Percentiles rank a stretch among this genome's conserved stretches.
phyloP scores from a whole-genome alignment of 1,140 invertebrate genomes.

The Caenorhabditis inopinata region DNA sequence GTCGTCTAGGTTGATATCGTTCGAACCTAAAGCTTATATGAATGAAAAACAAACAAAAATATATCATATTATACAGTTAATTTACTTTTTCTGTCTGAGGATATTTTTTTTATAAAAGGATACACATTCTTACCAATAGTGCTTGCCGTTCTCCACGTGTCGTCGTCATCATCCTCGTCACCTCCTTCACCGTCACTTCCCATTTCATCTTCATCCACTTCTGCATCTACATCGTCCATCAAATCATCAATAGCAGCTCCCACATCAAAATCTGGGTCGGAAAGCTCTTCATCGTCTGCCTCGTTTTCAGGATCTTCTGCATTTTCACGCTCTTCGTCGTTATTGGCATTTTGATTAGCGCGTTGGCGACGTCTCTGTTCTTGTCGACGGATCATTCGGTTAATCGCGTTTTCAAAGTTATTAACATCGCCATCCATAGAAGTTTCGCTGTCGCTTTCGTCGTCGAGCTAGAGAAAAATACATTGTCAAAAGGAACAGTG shows the following conservation, averaged over 20 bases:
- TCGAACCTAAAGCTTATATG: not conserved
- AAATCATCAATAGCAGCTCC: not conserved
- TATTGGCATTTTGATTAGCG: not conserved
- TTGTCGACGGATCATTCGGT: not conserved
- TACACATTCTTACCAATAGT: not conserved
- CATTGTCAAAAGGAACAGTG: no score
- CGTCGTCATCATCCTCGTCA: not conserved
- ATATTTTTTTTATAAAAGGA: no score
- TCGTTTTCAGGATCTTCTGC: not conserved
- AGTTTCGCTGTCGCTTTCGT: not conserved
- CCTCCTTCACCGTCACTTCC: not conserved
- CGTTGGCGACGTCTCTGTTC: not conserved
- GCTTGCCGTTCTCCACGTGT: not conserved
- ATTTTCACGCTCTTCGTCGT: no score
- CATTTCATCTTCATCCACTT: not conserved
- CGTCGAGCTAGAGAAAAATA: not conserved
- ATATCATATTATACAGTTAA: no score
- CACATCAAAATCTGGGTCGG: not conserved
- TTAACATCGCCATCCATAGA: slow-evolving; percentile 33
- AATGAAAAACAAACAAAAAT: not conserved
- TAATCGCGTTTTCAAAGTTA: not conserved
- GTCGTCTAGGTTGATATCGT: slow-evolving; percentile 18
- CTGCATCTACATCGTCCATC: not conserved
- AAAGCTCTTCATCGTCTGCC: not conserved
- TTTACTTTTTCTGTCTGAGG: not conserved